These are phyloP conservation scores for Schizaphis graminum DNA, from an alignment of 2,888 invertebrate genomes.

Conservation along the genomic window DNA sequence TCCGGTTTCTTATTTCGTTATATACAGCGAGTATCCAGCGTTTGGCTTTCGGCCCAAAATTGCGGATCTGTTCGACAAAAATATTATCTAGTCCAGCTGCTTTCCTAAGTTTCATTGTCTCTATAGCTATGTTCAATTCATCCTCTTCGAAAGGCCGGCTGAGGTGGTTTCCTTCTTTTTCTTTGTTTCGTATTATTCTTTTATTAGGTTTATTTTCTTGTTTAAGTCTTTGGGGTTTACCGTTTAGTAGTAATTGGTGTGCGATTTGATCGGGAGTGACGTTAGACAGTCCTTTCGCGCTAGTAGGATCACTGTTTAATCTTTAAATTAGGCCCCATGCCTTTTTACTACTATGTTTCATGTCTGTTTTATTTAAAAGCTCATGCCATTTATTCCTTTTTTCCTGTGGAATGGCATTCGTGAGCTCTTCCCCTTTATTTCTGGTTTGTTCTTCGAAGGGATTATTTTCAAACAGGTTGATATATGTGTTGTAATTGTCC, in stretches of 20 bases:
- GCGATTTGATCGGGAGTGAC: constrained; percentile 54
- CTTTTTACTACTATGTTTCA: neutral
- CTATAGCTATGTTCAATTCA: constrained; percentile 11
- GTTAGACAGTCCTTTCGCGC: neutral
- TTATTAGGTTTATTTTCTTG: constrained; percentile 25
- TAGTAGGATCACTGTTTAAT: constrained; percentile 20
- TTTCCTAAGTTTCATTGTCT: constrained; percentile 27
- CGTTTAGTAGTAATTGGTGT: constrained; percentile 51
- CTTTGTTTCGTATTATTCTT: constrained; percentile 15
- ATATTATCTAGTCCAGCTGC: constrained; percentile 52
- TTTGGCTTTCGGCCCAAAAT: constrained; percentile 42
- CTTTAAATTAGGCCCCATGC: neutral
- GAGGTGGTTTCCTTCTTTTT: constrained; percentile 20
- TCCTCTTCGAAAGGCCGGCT: neutral
- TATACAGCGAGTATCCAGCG: neutral
- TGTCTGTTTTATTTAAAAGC: neutral
- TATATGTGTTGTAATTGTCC: constrained; percentile 39
- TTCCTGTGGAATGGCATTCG: neutral
- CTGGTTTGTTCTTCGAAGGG: constrained; percentile 26
- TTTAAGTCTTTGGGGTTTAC: constrained; percentile 29
- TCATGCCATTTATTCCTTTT: constrained; percentile 27
- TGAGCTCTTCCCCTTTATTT: constrained; percentile 31
- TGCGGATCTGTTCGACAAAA: constrained; percentile 32
- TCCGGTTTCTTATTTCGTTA: constrained; percentile 19
- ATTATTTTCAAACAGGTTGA: constrained; percentile 17